phyloP scores from a whole-genome alignment of 2,888 invertebrate genomes.

The Archips crataeganus region DNA sequence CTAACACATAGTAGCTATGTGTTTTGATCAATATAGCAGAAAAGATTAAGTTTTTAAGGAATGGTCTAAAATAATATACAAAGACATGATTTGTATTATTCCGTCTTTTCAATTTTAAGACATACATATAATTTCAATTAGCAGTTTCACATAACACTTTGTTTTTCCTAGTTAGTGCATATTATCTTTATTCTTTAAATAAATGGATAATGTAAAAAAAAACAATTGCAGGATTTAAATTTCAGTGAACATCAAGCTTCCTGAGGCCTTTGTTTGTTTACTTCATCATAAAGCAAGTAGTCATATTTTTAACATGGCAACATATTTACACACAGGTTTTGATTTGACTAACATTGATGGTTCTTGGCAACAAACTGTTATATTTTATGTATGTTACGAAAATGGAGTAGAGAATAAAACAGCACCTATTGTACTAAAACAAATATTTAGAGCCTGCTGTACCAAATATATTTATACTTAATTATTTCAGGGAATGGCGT shows the following conservation, averaged over 20 bases:
- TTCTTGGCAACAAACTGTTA: background rate
- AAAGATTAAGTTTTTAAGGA: too few relatives aligned
- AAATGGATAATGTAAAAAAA: background rate
- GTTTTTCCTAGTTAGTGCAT: background rate
- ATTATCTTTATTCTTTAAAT: background rate
- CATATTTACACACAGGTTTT: slow-evolving; percentile 1
- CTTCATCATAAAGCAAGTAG: slow-evolving; percentile 41
- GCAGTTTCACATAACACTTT: background rate
- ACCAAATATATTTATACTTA: background rate
- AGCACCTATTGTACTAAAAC: background rate
- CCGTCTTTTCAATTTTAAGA: too few relatives aligned
- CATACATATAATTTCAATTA: too few relatives aligned
- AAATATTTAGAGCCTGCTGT: background rate
- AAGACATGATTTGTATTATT: too few relatives aligned
- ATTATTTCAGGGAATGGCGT: background rate
- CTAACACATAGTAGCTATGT: too few relatives aligned
- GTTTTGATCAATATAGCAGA: too few relatives aligned
- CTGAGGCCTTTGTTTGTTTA: slow-evolving; percentile 1
- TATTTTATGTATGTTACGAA: background rate
- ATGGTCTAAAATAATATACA: too few relatives aligned
- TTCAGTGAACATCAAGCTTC: background rate
- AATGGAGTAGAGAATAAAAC: background rate
- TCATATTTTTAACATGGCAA: slow-evolving; percentile 22
- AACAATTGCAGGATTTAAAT: background rate
- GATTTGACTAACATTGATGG: background rate